Evolutionary conservation across 1,140 invertebrate species (phyloP).

Genomic region (Lordiphosa stackelbergi): DNA sequence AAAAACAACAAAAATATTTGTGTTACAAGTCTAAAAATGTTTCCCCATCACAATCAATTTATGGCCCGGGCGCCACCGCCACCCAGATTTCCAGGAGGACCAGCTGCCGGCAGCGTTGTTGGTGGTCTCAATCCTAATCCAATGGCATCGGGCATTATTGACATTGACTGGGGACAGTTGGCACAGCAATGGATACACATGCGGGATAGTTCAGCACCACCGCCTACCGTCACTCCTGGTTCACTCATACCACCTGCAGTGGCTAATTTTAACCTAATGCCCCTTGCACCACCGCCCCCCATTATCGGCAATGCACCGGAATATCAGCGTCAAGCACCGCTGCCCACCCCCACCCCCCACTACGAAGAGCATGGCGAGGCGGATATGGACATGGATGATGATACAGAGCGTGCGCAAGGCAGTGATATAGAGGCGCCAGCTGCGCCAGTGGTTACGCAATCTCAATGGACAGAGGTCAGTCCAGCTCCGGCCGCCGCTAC

Average conservation of each 20-base stretch:
- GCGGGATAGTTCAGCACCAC: slow-evolving; percentile 84
- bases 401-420: slow-evolving; percentile 75
- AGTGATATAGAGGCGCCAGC: slow-evolving; percentile 29
- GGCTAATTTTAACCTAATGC: slow-evolving; percentile 69
- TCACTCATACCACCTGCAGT: slow-evolving; percentile 53
- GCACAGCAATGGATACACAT: slow-evolving; percentile 99
- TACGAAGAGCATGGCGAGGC: slow-evolving; percentile 85
- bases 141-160: slow-evolving; percentile 53
- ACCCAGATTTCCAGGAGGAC: neutral
- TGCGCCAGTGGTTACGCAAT: slow-evolving; percentile 44
- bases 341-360: slow-evolving; percentile 7
- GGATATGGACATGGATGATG: slow-evolving; percentile 89
- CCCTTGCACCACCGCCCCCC: slow-evolving; percentile 56
- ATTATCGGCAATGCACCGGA: slow-evolving; percentile 48
- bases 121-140: neutral
- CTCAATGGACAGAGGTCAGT: slow-evolving; percentile 37
- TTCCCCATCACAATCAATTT: slow-evolving; percentile 7
- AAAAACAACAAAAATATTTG: too few relatives aligned
- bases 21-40: neutral
- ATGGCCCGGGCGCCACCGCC: slow-evolving; percentile 3
- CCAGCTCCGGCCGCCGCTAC: slow-evolving; percentile 1
- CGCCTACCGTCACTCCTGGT: slow-evolving; percentile 28
- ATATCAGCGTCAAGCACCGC: slow-evolving; percentile 28
- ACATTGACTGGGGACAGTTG: slow-evolving; percentile 94
- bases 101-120: neutral